Percentiles rank a stretch among this genome's conserved stretches.
These are phyloP conservation scores for Sericinus montela DNA, from an alignment of 2,888 invertebrate species.

Conservation along the genomic window DNA sequence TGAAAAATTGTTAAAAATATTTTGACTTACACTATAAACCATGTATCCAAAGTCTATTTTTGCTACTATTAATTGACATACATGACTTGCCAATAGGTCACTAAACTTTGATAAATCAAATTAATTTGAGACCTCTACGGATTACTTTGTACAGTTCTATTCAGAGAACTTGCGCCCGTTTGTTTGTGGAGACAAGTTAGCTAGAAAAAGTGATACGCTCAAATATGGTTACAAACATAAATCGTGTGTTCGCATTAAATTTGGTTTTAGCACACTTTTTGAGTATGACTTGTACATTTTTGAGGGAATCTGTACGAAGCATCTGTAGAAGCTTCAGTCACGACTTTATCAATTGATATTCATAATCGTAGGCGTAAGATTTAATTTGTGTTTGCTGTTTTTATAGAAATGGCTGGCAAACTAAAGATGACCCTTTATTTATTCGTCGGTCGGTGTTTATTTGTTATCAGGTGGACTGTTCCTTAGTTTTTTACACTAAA, in stretches of 20 bases:
- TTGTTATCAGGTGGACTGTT: no score
- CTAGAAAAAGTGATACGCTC: conserved; percentile 15
- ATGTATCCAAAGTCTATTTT: no score
- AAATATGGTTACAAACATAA: conserved; percentile 9
- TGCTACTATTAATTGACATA: no score
- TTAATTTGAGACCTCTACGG: not conserved
- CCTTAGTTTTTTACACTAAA: no score
- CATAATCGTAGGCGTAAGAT: not conserved
- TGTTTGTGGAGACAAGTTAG: not conserved
- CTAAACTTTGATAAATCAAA: not conserved
- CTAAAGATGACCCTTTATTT: no score
- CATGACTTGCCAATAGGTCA: no score
- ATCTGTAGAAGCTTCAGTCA: no score
- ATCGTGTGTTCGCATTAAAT: conserved; percentile 14
- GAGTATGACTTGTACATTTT: conserved; percentile 32
- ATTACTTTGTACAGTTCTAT: conserved; percentile 1
- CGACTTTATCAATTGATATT: not conserved
- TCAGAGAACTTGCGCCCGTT: conserved; percentile 2
- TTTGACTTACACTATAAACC: no score
- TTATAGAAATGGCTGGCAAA: no score
- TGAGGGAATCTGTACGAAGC: not conserved
- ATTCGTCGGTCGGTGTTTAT: no score
- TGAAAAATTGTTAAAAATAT: no score
- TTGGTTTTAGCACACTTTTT: conserved; percentile 32
- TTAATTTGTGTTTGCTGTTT: no score